Base-by-base conservation (phyloP, 2,113 vertebrate species). In the Rhinichthys klamathensis region DNA sequence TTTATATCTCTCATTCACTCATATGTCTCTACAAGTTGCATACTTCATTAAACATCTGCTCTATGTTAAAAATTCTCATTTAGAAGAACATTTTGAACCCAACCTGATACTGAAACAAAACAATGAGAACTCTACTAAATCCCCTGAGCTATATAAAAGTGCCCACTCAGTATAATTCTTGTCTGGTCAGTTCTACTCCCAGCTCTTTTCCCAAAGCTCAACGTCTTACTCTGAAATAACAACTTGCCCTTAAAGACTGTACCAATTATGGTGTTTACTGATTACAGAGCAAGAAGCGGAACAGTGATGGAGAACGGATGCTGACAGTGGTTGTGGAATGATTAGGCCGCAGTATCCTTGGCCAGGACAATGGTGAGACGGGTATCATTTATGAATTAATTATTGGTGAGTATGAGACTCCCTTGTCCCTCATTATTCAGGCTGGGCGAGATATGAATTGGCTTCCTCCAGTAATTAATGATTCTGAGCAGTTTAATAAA, bases 391-490 rank as follows among this genome's bases (percentile, higher is more conserved):
- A 88, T 91, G 90, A 93, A 92, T 90, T 82, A 90, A 92, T 94
- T 93, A 89, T 91, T 89, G 89, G 86, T 65, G 81, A 84, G 85
- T 23, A 61, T 89, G 79, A 84, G 90, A 86, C 89, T 88, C 86
- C 82, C 85, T 83, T 84, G 84, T 69, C 89, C 89, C 92, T 90
- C 91, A 94, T 94, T 93, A 93, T 92, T 94, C 91, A 91, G 86
- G 86, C 79, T 72, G 70, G 44, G 82, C 61, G 84, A 82, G 88
- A 92, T 86, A 92, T 88, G 87, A 91, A 93, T 92, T 93, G 90
- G 90, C 90, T 92, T 91, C 90, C 87, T 89, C 81, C 84, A 86
- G 88, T 92, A 94, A 94, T 94, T 94, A 95, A 94, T 91, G 92
- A 87, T 88, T 89, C 89, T 88, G 56, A 84, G 90, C 88, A 85